Evolutionary conservation across 2,113 vertebrate species (phyloP), one percentile per base, ranked within the genome.

Genomic region (Eublepharis macularius): DNA sequence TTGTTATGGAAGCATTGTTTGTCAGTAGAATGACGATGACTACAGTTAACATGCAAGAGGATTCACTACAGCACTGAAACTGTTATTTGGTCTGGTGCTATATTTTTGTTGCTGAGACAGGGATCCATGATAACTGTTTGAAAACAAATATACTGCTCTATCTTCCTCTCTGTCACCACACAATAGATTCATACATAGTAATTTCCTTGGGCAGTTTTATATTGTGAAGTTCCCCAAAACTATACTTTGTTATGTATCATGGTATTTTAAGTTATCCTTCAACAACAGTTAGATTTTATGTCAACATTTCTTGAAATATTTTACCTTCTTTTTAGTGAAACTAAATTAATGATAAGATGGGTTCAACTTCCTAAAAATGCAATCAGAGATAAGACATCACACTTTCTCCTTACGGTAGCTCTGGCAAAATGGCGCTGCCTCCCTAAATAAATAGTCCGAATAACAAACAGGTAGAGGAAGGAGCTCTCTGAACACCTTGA

Each of bases 311-410:
- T 72, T 84, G 63, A 16, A 78, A 90, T 66, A 80, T 75, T 88
- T 88, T 47, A 43, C 45, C 9, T 81, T 85, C 43, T 76, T 92
- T 87, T 89, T 24, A 85, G 66, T 84, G 66, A 16, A n/a, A 73
- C 90, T 49, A 83, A 54, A 84, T 82, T 63, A 66, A 54, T 70
- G 21, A 85, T 76, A 88, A 91, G 14, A 7, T 11, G 85, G 19
- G 1, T 80, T 72, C 68, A 29, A 75, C 32, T 85, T 73, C 14
- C 4, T 74, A 60, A 87, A 85, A 85, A 84, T 66, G 16, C 41
- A 87, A 65, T 87, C 77, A 82, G 60, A 86, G 70, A 82, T 83
- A 89, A 92, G 54, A 73, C 43, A 47, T 4, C 3, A 80, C 68
- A 49, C 16, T 91, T 89, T 77, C 72, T 81, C 19, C 36, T 81